Evolutionary conservation across 2,797 vertebrate species (phyloP), one percentile per base, ranked within the genome.

Genomic region (Emys orbicularis): DNA sequence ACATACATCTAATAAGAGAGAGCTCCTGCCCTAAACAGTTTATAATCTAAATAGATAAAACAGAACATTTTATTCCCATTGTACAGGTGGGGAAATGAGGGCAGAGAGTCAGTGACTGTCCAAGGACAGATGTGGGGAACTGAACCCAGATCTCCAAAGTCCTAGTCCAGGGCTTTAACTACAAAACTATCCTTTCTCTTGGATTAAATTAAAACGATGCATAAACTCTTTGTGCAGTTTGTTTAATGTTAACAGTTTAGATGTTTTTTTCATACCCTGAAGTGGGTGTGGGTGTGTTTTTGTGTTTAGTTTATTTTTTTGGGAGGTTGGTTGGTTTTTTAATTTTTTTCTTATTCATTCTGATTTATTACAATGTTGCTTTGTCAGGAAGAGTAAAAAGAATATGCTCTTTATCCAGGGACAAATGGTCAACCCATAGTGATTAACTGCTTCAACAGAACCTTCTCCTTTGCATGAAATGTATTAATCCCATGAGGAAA

Each of bases 61-160:
- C 56, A 44, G 25, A 76, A 27, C 37, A 72, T 41, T 72, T 72
- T 72, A 49, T 44, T 34, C 49, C 79, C 7, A 41, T 11, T 0
- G 6, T 23, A n/a, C 16, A 4, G 0, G 0, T 0, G 18, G n/a
- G 57, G 41, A 44, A 59, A 3, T 0, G 1, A 83, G 53, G 34
- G n/a, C n/a, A n/a, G 31, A 31, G 56, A 15, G 79, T 27, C 0
- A 0, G 34, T 25, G 41, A 23, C 50, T 52, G 31, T 41, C 57
- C 23, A 23, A 0, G 4, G 10, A 0, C 15, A 0, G 23, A 15
- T 53, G 5, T 29, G 18, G 52, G 87, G 41, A 57, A 44, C 79
- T 50, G 83, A 68, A 79, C 21, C 56, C n/a, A 72, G n/a, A 72
- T 37, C 19, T 12, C 27, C 15, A 21, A 54, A 41, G 37, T 41